Base-by-base conservation (phyloP, 2,113 vertebrate genomes). In the Sturnira hondurensis region DNA sequence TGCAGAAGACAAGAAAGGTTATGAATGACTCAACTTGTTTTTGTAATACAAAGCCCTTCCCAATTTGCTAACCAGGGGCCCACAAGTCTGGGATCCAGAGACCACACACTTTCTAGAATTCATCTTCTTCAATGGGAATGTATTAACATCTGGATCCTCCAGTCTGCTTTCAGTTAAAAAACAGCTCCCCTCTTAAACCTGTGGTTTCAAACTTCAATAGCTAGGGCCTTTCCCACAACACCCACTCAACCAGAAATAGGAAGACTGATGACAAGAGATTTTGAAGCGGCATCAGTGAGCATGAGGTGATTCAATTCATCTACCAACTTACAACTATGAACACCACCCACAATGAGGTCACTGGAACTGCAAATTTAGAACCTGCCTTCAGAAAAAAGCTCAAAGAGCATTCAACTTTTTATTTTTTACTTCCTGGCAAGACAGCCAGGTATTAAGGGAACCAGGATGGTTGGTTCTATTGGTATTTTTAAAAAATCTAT, bases 1-100 rank as follows among this genome's bases (percentile, higher is more conserved):
- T 99, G 98, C 0, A 92, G 83, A 96, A 73, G 97, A 76, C 78
- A 70, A 58, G 0, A 31, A 61, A 88, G 33, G 68, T 96, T 58
- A 91, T 10, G 28, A 71, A 78, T 91, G 96, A 96, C 87, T 93
- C 71, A 86, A 84, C 92, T 88, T n/a, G 50, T 45, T 91, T 95
- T 74, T 71, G 45, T 17, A 78, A 36, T 8, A 7, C 38, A 70
- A 73, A 92, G 43, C 16, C 43, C 36, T 83, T 68, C 5, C n/a
- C 54, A 5, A 36, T 31, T 54, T 33, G 38, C 47, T 58, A 91
- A 63, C 14, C 73, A 0, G 63, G 50, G 70, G 28, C 82, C 86
- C 61, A 47, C 47, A 81, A 41, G 65, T 41, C 89, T 81, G 73
- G 61, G 24, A 38, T 83, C 63, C 33, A 68, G 33, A 96, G 52